Conservation (phyloP, 2,113 vertebrate genomes). For the Hippocampus guttulatus region DNA sequence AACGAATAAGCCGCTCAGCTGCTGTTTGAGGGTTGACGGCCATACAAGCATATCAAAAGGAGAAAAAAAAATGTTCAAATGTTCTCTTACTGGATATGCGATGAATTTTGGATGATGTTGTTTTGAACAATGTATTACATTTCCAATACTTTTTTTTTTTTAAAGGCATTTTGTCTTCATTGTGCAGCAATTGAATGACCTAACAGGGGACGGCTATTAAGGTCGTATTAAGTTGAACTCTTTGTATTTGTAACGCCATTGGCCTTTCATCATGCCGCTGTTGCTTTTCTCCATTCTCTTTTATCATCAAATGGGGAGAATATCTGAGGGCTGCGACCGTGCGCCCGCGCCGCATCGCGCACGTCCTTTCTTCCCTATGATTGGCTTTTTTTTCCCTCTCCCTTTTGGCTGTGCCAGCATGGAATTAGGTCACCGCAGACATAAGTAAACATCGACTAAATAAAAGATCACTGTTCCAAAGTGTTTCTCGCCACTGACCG, state of each 20-base stretch:
- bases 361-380: constrained; percentile 40
- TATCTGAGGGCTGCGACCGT: constrained; percentile 59
- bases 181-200: neutral
- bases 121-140: neutral
- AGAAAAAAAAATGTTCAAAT: neutral
- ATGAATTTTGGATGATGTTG: neutral
- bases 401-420: constrained; percentile 46
- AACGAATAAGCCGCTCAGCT: neutral
- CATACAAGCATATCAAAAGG: no score
- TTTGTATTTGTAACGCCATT: constrained; percentile 15
- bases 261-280: constrained; percentile 26
- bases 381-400: constrained; percentile 37
- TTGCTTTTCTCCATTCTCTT: constrained; percentile 52
- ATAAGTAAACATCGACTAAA: constrained; percentile 32
- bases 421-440: constrained; percentile 57
- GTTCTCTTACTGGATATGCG: neutral
- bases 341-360: constrained; percentile 65
- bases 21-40: no score
- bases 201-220: neutral
- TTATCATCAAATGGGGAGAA: constrained; percentile 66
- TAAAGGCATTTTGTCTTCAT: neutral
- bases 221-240: neutral
- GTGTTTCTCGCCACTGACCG: neutral
- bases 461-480: constrained; percentile 18
- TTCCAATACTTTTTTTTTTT: neutral